These are phyloP conservation scores for Clytia hemisphaerica DNA, from an alignment of 30 jellyfish, hydroid and myxozoan species.

Conservation along the genomic window DNA sequence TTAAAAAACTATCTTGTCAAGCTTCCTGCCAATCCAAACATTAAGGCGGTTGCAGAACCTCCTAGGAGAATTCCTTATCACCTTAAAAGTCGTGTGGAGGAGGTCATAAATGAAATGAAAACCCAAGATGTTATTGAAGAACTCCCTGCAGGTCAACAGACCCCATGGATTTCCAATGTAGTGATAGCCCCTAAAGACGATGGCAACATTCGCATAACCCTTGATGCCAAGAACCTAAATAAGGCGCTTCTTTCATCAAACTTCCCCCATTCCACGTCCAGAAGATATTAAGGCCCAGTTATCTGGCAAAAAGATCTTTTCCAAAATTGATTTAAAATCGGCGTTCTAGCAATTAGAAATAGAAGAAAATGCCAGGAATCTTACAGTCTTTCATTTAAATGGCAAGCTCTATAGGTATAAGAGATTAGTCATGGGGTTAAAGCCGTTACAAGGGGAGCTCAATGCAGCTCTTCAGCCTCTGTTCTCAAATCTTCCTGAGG, in stretches of 20 bases:
- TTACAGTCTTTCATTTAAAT: conserved; percentile 4
- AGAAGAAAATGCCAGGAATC: not conserved
- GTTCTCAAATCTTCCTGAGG: not conserved
- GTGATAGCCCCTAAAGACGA: conserved; percentile 53
- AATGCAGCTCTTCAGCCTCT: not conserved
- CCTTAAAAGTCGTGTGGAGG: conserved; percentile 16
- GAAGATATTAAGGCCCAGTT: not conserved
- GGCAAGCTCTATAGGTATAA: not conserved
- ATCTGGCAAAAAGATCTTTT: conserved; percentile 15
- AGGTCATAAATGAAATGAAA: conserved; percentile 38
- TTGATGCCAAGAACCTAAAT: conserved; percentile 37
- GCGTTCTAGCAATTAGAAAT: conserved; percentile 15
- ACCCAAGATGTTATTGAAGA: conserved; percentile 36
- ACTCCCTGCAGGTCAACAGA: conserved; percentile 31
- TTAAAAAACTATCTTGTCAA: conserved; percentile 15
- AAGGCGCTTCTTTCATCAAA: conserved; percentile 30
- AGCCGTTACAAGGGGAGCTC: no score
- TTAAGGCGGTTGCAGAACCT: conserved; percentile 24
- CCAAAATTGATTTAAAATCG: conserved; percentile 6
- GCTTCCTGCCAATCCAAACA: not conserved
- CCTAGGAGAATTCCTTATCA: conserved; percentile 43
- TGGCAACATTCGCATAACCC: conserved; percentile 49
- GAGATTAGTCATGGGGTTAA: not conserved
- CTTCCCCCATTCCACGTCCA: conserved; percentile 36
- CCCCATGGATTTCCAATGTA: conserved; percentile 56